Conservation (phyloP, 2,888 invertebrate species). For the Troilus luridus region DNA sequence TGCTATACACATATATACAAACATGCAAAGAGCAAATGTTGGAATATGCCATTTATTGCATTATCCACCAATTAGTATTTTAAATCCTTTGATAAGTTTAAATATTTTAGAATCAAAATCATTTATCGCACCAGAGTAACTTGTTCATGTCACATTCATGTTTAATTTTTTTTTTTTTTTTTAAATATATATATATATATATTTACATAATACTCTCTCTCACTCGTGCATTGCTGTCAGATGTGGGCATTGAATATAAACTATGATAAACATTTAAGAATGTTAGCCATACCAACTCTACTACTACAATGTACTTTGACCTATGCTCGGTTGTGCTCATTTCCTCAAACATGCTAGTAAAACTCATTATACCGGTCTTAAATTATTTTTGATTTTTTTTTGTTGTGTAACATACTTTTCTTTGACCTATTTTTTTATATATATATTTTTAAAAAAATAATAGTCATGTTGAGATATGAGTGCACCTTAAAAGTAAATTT, state of each 20-base stretch:
- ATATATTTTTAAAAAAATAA: background rate
- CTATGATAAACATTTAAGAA: conserved; percentile 50
- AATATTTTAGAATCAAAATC: conserved; percentile 56
- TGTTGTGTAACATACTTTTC: background rate
- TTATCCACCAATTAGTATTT: conserved; percentile 29
- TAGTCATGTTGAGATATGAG: conserved; percentile 50
- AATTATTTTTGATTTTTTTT: background rate
- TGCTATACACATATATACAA: background rate
- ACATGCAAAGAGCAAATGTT: background rate
- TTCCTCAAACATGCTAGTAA: conserved; percentile 28
- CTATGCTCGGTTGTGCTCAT: conserved; percentile 33
- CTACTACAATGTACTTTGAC: conserved; percentile 24
- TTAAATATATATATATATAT: background rate
- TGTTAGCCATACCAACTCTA: conserved; percentile 51
- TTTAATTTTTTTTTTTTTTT: conserved; percentile 47
- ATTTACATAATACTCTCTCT: conserved; percentile 35
- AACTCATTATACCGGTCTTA: background rate
- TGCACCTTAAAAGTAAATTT: conserved; percentile 50
- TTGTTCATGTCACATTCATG: conserved; percentile 56
- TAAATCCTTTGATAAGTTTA: conserved; percentile 40
- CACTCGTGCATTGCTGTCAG: conserved; percentile 60
- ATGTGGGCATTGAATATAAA: conserved; percentile 60
- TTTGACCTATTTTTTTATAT: background rate
- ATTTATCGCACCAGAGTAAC: conserved; percentile 53
- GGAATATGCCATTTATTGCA: conserved; percentile 23